These are phyloP conservation scores for Xestia sexstrigata DNA, from an alignment of 2,888 invertebrate genomes.

Conservation along the genomic window DNA sequence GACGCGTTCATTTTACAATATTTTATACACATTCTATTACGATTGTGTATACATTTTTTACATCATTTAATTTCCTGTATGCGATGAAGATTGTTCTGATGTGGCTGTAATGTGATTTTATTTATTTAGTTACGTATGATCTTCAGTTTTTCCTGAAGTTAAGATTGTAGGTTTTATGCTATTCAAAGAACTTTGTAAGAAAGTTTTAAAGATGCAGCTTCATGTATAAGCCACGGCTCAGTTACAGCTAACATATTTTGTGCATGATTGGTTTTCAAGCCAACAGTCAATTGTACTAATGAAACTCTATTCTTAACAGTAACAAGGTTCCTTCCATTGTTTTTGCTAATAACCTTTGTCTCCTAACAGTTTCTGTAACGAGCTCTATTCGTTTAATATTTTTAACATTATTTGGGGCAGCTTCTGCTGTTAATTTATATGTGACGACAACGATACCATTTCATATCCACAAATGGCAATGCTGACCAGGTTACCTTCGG, in stretches of 20 bases:
- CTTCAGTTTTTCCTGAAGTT: conserved; percentile 14
- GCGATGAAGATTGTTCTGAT: conserved; percentile 56
- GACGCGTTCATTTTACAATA: conserved; percentile 61
- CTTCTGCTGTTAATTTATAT: background rate
- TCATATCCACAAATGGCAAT: background rate
- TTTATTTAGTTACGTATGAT: conserved; percentile 44
- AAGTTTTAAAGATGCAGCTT: background rate
- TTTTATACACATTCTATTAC: conserved; percentile 59
- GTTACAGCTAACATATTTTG: background rate
- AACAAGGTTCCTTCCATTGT: conserved; percentile 33
- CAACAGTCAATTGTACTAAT: background rate
- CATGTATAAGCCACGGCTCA: background rate
- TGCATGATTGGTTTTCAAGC: conserved; percentile 13
- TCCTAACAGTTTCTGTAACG: background rate
- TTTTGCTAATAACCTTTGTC: conserved; percentile 7
- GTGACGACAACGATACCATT: background rate
- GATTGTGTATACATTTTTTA: conserved; percentile 63
- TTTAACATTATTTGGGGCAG: background rate
- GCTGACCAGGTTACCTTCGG: background rate
- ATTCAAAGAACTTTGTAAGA: background rate
- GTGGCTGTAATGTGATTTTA: conserved; percentile 55
- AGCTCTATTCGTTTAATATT: background rate
- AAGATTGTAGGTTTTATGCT: background rate
- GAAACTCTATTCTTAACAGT: conserved; percentile 13
- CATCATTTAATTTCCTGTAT: conserved; percentile 65